Evolutionary conservation across 1,140 invertebrate genomes (phyloP), one percentile per base, ranked within the genome.

Genomic region (Macrotrachela quadricornifera): DNA sequence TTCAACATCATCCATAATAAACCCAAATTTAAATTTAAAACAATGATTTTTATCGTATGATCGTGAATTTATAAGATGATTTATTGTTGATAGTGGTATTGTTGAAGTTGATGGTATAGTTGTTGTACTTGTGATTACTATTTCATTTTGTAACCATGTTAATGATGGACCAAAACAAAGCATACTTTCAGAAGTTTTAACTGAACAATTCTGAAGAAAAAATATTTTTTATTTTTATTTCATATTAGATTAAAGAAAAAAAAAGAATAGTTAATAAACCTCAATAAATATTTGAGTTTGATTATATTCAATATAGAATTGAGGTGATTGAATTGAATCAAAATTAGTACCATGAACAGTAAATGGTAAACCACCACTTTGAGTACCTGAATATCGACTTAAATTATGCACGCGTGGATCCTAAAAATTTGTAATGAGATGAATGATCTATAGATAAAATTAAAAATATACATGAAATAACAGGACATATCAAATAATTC

Each of bases 1-100:
- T 75, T 54, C 76, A 0, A 95, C 88, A 65, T 86, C 83, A 67
- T 96, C 88, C 84, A 95, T 88, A 55, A 81, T 72, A 65, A 95
- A 94, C 15, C 88, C 90, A 68, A 87, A 94, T 63, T 87, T 80
- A 49, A 94, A 73, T 51, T 76, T 67, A 43, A 63, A 9, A 81
- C 21, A 30, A 30, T 30, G 79, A 60, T 77, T 78, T 44, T 30
- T 21, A 38, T 41, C 16, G 38, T 37, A 45, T 43, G 14, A 42
- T 43, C 16, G 38, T 18, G 11, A n/a, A 40, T 15, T 43, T 38
- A 11, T 48, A 15, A 30, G 2, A 4, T 2, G 8, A 30, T 2
- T 30, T 2, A 30, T 30, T 30, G 21, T 30, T 30, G 21, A 30
- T 30, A 8, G 21, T 30, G 21, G 8, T 8, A 30, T 8, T 8